Conservation (phyloP, 2,113 vertebrate genomes). For the Mystacornis crossleyi region DNA sequence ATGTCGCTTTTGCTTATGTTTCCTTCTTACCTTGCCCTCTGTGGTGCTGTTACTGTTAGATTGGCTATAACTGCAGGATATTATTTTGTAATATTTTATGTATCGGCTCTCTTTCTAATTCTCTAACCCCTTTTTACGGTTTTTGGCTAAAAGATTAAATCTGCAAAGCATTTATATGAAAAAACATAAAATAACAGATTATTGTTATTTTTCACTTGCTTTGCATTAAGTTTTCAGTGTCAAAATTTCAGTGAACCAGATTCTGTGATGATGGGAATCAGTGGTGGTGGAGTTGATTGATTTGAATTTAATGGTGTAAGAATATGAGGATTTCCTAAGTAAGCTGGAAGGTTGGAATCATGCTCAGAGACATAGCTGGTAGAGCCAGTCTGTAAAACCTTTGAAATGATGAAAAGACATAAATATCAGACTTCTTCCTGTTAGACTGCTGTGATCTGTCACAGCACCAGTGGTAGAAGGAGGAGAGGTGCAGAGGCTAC, state of each 20-base stretch:
- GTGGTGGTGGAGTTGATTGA: background rate
- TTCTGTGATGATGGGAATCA: background rate
- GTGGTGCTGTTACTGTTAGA: background rate
- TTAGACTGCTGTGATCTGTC: background rate
- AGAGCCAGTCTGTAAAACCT: background rate
- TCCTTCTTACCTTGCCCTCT: background rate
- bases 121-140: background rate
- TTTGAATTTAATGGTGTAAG: background rate
- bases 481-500: background rate
- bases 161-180: background rate
- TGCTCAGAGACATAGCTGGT: background rate
- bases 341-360: background rate
- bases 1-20: background rate
- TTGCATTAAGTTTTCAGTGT: background rate
- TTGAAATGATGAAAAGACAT: background rate
- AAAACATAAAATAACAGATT: background rate
- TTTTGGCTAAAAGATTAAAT: background rate
- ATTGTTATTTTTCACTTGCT: background rate
- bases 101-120: slow-evolving; percentile 9
- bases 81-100: background rate
- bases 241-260: background rate
- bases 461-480: background rate
- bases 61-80: background rate
- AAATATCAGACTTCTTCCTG: background rate
- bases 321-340: background rate